phyloP scores from a whole-genome alignment of 2,888 invertebrate genomes.

The Augiades crinisus region DNA sequence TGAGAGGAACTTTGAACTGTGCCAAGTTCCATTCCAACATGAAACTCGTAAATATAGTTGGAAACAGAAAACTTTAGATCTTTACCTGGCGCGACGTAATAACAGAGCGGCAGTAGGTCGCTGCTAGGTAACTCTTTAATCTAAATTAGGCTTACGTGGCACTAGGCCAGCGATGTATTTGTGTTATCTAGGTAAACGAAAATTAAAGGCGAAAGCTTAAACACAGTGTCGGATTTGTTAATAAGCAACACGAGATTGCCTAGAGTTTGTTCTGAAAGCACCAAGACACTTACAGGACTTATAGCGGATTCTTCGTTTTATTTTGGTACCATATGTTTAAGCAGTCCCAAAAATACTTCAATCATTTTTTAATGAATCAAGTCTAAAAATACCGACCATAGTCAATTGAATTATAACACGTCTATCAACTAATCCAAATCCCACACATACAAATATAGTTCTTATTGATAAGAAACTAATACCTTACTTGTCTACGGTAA shows the following conservation, averaged over 20 bases:
- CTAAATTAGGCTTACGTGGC: slow-evolving; percentile 15
- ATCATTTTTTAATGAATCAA: no score
- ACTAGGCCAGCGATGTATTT: slow-evolving; percentile 4
- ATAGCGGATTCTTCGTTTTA: no score
- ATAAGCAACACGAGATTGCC: neutral
- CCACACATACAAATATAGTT: no score
- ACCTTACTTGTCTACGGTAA: no score
- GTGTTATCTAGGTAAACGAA: slow-evolving; percentile 2
- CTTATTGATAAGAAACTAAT: no score
- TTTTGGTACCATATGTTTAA: no score
- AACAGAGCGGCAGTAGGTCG: slow-evolving; percentile 5
- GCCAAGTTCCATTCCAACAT: slow-evolving; percentile 14
- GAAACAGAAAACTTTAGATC: slow-evolving; percentile 11
- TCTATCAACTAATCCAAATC: no score
- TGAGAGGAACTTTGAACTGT: slow-evolving; percentile 9
- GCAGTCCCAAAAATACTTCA: no score
- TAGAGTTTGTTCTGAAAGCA: neutral
- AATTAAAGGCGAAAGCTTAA: slow-evolving; percentile 3
- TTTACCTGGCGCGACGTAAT: slow-evolving; percentile 14
- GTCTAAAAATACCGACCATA: no score
- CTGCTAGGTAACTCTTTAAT: slow-evolving; percentile 13
- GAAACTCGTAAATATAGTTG: slow-evolving; percentile 14
- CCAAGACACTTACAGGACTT: no score
- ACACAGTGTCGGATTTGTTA: neutral
- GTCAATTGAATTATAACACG: no score